Percentiles rank a stretch among this genome's conserved stretches.
phyloP scores from a whole-genome alignment of 2,888 invertebrate genomes.

The Heteropelma amictum region DNA sequence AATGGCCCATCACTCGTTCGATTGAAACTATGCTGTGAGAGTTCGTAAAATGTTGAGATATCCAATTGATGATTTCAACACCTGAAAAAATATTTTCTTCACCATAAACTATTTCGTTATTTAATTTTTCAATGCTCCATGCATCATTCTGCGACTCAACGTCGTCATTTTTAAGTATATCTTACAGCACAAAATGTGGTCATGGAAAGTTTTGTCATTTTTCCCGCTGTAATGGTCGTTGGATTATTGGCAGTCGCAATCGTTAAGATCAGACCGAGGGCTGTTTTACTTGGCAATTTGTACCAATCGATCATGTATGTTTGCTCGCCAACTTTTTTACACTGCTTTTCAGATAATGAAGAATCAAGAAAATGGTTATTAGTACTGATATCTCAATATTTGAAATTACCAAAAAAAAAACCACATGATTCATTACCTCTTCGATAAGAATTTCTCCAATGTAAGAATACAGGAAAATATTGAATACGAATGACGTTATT shows the following conservation, averaged over 20 bases:
- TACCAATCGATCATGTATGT: conserved; percentile 67
- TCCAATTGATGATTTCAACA: conserved; percentile 55
- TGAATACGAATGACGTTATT: conserved; percentile 44
- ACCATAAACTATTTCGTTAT: too few species aligned
- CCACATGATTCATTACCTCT: conserved; percentile 25
- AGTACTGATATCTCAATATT: neutral
- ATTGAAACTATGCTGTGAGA: conserved; percentile 8
- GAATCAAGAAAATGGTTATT: neutral
- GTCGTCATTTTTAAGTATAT: neutral
- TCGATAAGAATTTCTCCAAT: conserved; percentile 51
- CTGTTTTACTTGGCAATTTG: conserved; percentile 55
- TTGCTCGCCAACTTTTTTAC: conserved; percentile 60
- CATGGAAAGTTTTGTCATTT: conserved; percentile 64
- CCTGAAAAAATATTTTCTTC: conserved; percentile 44
- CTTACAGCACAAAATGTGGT: conserved; percentile 66
- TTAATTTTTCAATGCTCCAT: too few species aligned
- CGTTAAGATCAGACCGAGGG: conserved; percentile 58
- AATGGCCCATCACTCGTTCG: too few species aligned
- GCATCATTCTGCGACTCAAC: neutral
- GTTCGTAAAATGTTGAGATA: conserved; percentile 56
- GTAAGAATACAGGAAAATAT: conserved; percentile 53
- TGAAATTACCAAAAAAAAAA: neutral
- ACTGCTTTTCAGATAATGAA: conserved; percentile 48
- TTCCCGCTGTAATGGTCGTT: conserved; percentile 63
- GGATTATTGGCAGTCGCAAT: conserved; percentile 62